These are phyloP conservation scores for Uloborus plumipes DNA, from an alignment of 2,888 invertebrate genomes.

Conservation along the genomic window DNA sequence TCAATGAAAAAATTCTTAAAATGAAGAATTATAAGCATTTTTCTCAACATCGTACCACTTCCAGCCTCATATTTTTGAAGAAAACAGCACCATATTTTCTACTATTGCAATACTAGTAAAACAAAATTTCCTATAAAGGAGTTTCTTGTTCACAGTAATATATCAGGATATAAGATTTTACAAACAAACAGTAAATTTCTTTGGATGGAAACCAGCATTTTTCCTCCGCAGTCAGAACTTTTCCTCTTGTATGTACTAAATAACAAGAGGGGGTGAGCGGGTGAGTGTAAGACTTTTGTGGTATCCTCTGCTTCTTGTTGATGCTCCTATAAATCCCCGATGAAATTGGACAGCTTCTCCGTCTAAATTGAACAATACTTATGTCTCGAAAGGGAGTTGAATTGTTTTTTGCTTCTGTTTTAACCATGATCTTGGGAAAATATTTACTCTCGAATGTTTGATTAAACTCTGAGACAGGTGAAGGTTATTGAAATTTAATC, in stretches of 20 bases:
- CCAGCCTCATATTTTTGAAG: too few relatives aligned
- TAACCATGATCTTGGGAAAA: too few relatives aligned
- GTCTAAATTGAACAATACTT: slow-evolving; percentile 56
- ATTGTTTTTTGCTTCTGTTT: background rate
- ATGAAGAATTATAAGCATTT: too few relatives aligned
- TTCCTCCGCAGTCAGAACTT: background rate
- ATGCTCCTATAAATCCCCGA: slow-evolving; percentile 53
- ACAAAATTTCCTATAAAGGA: too few relatives aligned
- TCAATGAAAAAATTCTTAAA: too few relatives aligned
- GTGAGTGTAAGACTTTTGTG: slow-evolving; percentile 42
- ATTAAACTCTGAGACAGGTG: too few relatives aligned
- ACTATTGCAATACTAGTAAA: too few relatives aligned
- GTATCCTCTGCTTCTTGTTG: slow-evolving; percentile 46
- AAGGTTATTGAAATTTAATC: too few relatives aligned
- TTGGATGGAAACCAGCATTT: slow-evolving; percentile 30
- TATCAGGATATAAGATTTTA: slow-evolving; percentile 59
- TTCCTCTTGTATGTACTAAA: too few relatives aligned
- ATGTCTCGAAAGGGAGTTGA: slow-evolving; percentile 20
- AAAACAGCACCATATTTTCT: too few relatives aligned
- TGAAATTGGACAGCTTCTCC: slow-evolving; percentile 55
- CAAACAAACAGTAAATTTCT: slow-evolving; percentile 50
- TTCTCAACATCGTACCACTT: too few relatives aligned
- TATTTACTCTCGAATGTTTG: too few relatives aligned
- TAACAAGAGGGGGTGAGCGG: slow-evolving; percentile 15
- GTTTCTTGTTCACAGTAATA: slow-evolving; percentile 24